These are phyloP conservation scores for Tiliqua scincoides DNA, from an alignment of 2,113 vertebrate species.

Conservation along the genomic window DNA sequence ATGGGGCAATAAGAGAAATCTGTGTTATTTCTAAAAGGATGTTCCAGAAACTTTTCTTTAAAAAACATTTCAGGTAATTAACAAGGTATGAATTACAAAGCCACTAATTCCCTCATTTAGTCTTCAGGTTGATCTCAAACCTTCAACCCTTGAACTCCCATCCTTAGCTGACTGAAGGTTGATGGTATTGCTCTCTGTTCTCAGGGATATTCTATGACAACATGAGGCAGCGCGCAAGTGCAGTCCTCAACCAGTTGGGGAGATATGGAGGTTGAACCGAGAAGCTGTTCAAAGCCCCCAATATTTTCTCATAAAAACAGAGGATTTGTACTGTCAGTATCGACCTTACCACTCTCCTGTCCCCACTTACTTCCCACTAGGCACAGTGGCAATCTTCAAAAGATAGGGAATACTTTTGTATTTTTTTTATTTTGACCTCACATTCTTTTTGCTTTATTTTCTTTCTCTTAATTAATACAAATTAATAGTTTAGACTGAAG, in stretches of 20 bases:
- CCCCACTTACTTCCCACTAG: neutral
- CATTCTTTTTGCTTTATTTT: constrained; percentile 36
- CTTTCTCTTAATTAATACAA: too few species aligned
- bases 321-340: neutral
- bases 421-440: neutral
- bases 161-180: too few species aligned
- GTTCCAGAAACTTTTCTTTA: neutral
- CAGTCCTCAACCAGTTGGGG: neutral
- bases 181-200: neutral
- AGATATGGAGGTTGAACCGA: neutral
- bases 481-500: neutral
- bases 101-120: neutral
- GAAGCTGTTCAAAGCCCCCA: neutral
- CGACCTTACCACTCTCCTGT: neutral
- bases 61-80: neutral
- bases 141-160: neutral
- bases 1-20: neutral
- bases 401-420: neutral
- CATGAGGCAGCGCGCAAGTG: neutral
- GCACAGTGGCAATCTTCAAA: neutral
- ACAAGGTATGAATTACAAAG: neutral
- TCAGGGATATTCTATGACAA: neutral
- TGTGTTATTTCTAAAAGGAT: constrained; percentile 13
- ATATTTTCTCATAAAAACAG: neutral
- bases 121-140: neutral